Conservation (phyloP, 1,140 invertebrate genomes). For the Meloidogyne chitwoodi region DNA sequence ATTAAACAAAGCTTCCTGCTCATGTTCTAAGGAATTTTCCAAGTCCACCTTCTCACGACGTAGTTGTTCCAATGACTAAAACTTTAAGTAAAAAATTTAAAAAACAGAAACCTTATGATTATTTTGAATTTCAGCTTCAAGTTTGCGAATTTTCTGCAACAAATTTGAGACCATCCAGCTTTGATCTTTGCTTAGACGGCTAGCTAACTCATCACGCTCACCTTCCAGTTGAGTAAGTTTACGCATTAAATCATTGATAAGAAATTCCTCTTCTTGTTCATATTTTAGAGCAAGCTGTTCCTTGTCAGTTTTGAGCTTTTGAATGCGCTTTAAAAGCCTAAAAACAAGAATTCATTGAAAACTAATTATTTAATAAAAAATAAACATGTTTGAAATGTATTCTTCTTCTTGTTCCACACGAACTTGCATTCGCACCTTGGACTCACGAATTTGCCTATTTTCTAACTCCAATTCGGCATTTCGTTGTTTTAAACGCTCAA, state of each 20-base stretch:
- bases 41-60: conserved; percentile 33
- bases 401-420: conserved; percentile 36
- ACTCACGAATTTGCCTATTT: conserved; percentile 33
- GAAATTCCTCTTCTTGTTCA: conserved; percentile 36
- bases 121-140: conserved; percentile 34
- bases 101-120: conserved; percentile 26
- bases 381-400: conserved; percentile 23
- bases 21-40: conserved; percentile 37
- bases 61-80: conserved; percentile 34
- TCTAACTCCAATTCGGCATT: conserved; percentile 26
- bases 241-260: conserved; percentile 35
- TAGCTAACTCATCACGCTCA: conserved; percentile 29
- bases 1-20: conserved; percentile 34
- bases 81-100: conserved; percentile 12
- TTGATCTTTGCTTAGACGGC: conserved; percentile 30
- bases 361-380: neutral
- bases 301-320: conserved; percentile 37
- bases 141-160: conserved; percentile 29
- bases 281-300: conserved; percentile 30
- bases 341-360: conserved; percentile 8
- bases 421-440: conserved; percentile 35
- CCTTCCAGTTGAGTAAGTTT: conserved; percentile 32
- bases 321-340: conserved; percentile 27
- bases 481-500: conserved; percentile 25
- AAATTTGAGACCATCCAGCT: conserved; percentile 34